phyloP scores from a whole-genome alignment of 2,113 vertebrate species.

The Passer montanus region DNA sequence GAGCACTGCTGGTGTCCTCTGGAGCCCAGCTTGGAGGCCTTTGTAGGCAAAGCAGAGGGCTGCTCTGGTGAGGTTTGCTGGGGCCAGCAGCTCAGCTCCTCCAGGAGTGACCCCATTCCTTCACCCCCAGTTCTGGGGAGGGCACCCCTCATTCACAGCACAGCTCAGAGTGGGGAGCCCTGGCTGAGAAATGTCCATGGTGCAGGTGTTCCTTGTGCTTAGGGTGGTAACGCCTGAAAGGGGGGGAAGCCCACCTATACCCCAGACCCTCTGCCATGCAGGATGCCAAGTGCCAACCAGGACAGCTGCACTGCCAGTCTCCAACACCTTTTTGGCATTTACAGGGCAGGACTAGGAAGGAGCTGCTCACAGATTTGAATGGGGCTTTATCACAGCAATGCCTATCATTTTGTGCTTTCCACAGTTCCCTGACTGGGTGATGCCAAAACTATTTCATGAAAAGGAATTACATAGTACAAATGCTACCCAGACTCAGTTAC shows the following conservation, averaged over 20 bases:
- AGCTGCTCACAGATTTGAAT: neutral
- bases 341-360: neutral
- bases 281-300: neutral
- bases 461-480: neutral
- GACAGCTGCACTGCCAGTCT: fast-evolving
- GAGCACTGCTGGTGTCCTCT: neutral
- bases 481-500: neutral
- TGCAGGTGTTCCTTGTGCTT: fast-evolving
- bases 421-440: neutral
- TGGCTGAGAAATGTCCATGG: neutral
- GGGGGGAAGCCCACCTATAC: neutral
- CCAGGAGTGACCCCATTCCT: neutral
- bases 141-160: neutral
- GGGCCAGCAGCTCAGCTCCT: neutral
- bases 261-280: neutral
- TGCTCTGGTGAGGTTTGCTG: neutral
- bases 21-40: neutral
- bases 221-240: neutral
- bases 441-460: neutral
- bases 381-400: neutral
- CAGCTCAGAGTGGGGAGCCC: neutral
- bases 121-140: neutral
- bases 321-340: fast-evolving
- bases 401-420: neutral
- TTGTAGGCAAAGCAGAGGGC: neutral